These are phyloP conservation scores for Pantherophis vulpinus DNA, from an alignment of 2,797 vertebrate species.

Conservation along the genomic window DNA sequence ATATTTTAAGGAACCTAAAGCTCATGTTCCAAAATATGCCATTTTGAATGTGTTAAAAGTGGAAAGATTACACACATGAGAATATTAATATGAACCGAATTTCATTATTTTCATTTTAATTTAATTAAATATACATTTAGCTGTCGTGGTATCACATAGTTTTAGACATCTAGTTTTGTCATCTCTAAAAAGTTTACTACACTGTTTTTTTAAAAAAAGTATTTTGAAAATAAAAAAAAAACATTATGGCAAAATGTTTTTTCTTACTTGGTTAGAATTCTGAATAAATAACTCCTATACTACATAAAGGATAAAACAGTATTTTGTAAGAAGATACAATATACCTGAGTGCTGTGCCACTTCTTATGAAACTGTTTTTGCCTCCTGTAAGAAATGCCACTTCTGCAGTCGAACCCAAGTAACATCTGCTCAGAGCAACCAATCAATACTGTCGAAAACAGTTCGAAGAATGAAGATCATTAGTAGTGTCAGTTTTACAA, in stretches of 20 bases:
- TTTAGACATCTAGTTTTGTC: not conserved
- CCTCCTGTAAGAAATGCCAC: conserved; percentile 56
- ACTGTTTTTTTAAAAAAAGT: not conserved
- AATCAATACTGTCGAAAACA: conserved; percentile 95
- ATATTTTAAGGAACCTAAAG: not conserved
- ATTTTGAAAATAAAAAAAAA: not conserved
- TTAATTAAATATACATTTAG: rapidly evolving
- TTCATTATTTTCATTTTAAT: not conserved
- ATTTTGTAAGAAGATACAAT: conserved; percentile 29
- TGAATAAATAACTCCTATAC: not conserved
- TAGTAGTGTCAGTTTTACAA: conserved; percentile 97
- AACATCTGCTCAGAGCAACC: conserved; percentile 95
- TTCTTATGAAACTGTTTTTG: conserved; percentile 46
- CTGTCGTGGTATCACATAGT: not conserved
- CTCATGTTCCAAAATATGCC: not conserved
- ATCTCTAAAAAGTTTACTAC: not conserved
- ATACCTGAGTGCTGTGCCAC: conserved; percentile 34
- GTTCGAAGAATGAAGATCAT: conserved; percentile 94
- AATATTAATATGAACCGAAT: not conserved
- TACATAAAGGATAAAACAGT: not conserved
- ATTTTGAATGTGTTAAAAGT: not conserved
- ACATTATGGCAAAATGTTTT: not conserved
- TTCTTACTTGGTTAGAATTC: not conserved
- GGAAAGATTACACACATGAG: not conserved
- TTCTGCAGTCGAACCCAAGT: conserved; percentile 75